A percentile compares a stretch with the other conserved stretches of the same genome.
Evolutionary conservation across 2,113 vertebrate species (phyloP).

Genomic region (Zeus faber): DNA sequence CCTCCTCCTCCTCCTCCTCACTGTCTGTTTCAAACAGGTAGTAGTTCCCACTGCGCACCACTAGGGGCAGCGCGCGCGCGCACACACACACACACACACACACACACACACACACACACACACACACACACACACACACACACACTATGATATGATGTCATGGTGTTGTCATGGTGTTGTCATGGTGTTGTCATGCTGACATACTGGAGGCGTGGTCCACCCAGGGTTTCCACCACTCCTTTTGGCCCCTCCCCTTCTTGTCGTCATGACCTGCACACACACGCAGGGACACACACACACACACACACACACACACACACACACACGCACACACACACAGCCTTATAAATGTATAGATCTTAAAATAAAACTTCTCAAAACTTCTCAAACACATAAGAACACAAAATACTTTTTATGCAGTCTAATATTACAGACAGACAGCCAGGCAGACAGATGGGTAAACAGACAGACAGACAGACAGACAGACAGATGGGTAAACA

Average conservation of each 20-base stretch:
- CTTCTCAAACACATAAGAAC: no score
- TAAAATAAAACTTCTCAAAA: no score
- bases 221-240: conserved; percentile 97
- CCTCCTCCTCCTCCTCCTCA: conserved; percentile 84
- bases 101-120: neutral
- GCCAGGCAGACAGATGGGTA: conserved; percentile 48
- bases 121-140: neutral
- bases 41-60: conserved; percentile 96
- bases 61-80: conserved; percentile 69
- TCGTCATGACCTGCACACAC: conserved; percentile 66
- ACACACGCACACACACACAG: neutral
- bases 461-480: neutral
- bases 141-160: neutral
- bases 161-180: conserved; percentile 7
- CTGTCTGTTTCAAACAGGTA: conserved; percentile 98
- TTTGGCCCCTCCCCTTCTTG: conserved; percentile 82
- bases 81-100: neutral
- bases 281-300: neutral
- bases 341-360: no score
- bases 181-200: conserved; percentile 67
- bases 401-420: no score
- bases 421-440: conserved; percentile 26
- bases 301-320: conserved; percentile 1
- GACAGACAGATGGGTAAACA: neutral
- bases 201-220: conserved; percentile 97